Evolutionary conservation across 1,140 invertebrate species (phyloP), one percentile per base, ranked within the genome.

Genomic region (Neodiprion fabricii): DNA sequence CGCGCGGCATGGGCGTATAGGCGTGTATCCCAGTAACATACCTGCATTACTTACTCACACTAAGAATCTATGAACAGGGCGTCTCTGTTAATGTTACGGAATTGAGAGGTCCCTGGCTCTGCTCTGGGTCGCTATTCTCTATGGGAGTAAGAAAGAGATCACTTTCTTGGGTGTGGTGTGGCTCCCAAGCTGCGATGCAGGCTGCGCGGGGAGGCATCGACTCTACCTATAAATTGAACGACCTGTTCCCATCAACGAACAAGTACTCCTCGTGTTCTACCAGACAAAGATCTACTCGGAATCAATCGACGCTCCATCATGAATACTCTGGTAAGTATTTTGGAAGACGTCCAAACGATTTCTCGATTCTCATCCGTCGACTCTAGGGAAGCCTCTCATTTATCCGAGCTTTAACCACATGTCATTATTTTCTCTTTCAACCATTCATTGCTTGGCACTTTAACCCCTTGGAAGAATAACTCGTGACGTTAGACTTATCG

Each of bases 171-270:
- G 82, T 84, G 84, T 83, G 84, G 81, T 82, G 74, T 77, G 70
- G 53, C 65, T 68, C 12, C 17, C 40, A 40, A 11, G 23, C 17
- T 7, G 9, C 68, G 68, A 70, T 70, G 23, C 14, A 70, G 23
- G n/a, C n/a, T 28, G 28, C 5, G 4, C 68, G 21, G 53, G 23
- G 49, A 77, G 73, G 79, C 11, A 12, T 61, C 76, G 77, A 82
- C 85, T 82, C 81, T 84, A 61, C 53, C 83, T 88, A 88, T 88
- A 88, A 87, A 88, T 87, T 88, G 83, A 80, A 82, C 82, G 86
- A 84, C 82, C 79, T 75, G 74, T 74, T 77, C 78, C 53, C 72
- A 72, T 28, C 79, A 61, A 77, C 70, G 79, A 79, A 77, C 71
- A 82, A 85, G 84, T 82, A 82, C 77, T 75, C 81, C 80, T 76